These are phyloP conservation scores for Pentalonia nigronervosa DNA, from an alignment of 1,140 invertebrate genomes.

Conservation along the genomic window DNA sequence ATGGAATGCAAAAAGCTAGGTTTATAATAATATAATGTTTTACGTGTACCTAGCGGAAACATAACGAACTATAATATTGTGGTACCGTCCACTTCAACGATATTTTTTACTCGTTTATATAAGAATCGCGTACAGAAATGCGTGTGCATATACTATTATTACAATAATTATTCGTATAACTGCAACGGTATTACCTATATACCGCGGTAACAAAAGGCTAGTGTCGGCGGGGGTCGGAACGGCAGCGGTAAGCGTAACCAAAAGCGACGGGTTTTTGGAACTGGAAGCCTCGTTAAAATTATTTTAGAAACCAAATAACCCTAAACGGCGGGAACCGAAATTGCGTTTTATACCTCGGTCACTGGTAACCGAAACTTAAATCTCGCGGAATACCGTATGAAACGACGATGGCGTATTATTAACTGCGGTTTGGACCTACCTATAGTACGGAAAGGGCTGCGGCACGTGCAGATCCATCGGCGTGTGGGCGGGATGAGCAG, in stretches of 20 bases:
- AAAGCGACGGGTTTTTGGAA: not conserved
- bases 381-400: not conserved
- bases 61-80: too few species aligned
- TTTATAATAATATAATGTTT: not conserved
- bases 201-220: not conserved
- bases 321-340: not conserved
- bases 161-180: not conserved
- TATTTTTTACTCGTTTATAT: not conserved
- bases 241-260: not conserved
- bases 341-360: too few species aligned
- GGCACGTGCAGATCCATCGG: slow-evolving; percentile 87
- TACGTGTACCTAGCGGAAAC: not conserved
- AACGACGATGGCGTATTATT: not conserved
- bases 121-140: not conserved
- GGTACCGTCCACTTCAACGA: too few species aligned
- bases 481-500: slow-evolving; percentile 71
- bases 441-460: slow-evolving; percentile 86
- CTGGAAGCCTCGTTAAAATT: not conserved
- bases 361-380: not conserved
- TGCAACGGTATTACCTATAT: not conserved
- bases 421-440: slow-evolving; percentile 68
- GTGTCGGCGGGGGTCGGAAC: not conserved
- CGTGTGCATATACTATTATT: not conserved
- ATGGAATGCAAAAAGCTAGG: not conserved
- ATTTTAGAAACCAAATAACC: not conserved